Evolutionary conservation across 2,888 invertebrate species (phyloP).

Genomic region (Anagyrus pseudococci): DNA sequence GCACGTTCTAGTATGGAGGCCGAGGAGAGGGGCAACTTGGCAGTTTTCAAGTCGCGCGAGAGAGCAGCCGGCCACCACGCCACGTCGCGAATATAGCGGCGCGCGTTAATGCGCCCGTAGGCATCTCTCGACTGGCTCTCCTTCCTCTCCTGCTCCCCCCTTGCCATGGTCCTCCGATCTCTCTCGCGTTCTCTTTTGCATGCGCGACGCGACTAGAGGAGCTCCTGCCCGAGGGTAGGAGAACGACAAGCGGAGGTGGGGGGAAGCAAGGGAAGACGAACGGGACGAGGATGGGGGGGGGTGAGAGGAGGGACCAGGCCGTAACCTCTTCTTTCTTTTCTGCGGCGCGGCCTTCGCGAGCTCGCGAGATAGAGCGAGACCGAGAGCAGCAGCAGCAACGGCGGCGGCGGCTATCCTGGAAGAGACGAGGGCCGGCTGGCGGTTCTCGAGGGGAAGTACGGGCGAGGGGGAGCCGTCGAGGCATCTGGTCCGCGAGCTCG

Average conservation of each 20-base stretch:
- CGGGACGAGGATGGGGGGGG: constrained; percentile 51
- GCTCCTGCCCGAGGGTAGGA: constrained; percentile 43
- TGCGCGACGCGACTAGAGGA: constrained; percentile 48
- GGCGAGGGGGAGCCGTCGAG: constrained; percentile 27
- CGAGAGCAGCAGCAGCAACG: constrained; percentile 3
- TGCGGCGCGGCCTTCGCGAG: not conserved
- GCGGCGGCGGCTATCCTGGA: too few species aligned
- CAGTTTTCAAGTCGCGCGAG: too few species aligned
- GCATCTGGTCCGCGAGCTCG: constrained; percentile 48
- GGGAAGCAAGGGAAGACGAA: constrained; percentile 48
- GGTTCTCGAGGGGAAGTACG: too few species aligned
- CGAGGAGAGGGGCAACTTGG: too few species aligned
- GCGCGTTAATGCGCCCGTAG: constrained; percentile 49
- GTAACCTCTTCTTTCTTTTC: too few species aligned
- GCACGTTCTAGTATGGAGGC: too few species aligned
- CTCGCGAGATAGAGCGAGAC: not conserved
- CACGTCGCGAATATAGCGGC: too few species aligned
- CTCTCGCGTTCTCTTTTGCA: constrained; percentile 47
- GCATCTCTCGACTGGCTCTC: constrained; percentile 36
- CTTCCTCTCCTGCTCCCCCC: constrained; percentile 35
- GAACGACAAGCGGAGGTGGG: constrained; percentile 49
- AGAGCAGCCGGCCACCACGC: too few species aligned
- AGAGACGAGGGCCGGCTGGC: too few species aligned
- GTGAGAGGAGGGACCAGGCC: constrained; percentile 29
- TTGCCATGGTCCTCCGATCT: constrained; percentile 39